These are phyloP conservation scores for Anolis carolinensis DNA, from an alignment of 2,113 vertebrate species.

Conservation along the genomic window DNA sequence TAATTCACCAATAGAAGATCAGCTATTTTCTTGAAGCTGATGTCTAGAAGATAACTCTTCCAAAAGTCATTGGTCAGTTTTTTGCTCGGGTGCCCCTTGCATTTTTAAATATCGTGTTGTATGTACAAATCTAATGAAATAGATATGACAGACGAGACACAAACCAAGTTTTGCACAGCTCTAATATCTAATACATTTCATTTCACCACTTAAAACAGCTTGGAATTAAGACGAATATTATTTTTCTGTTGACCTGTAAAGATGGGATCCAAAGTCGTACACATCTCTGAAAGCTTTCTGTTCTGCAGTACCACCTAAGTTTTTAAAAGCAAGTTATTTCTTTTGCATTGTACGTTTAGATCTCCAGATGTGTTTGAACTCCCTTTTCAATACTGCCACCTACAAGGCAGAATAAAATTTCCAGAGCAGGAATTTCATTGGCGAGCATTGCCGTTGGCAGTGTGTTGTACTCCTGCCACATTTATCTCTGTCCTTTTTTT, in stretches of 20 bases:
- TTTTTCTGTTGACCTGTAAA: background rate
- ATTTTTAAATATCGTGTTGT: too few relatives aligned
- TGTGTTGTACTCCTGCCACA: slow-evolving; percentile 74
- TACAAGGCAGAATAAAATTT: slow-evolving; percentile 59
- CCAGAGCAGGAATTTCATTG: slow-evolving; percentile 53
- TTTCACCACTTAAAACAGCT: background rate
- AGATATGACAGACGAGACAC: too few relatives aligned
- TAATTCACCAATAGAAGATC: too few relatives aligned
- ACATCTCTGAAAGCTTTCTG: background rate
- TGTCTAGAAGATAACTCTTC: too few relatives aligned
- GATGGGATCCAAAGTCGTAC: background rate
- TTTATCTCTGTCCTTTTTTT: slow-evolving; percentile 99
- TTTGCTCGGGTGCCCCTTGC: too few relatives aligned
- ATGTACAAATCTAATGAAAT: too few relatives aligned
- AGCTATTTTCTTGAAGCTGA: too few relatives aligned
- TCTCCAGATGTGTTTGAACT: slow-evolving; percentile 26
- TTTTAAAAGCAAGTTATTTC: slow-evolving; percentile 8
- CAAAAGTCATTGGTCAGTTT: too few relatives aligned
- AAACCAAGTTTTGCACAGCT: too few relatives aligned
- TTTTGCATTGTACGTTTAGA: background rate
- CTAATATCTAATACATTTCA: background rate
- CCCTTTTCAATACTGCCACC: slow-evolving; percentile 66
- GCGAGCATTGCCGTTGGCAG: slow-evolving; percentile 78
- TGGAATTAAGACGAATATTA: background rate
- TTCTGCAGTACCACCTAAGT: background rate